These are phyloP conservation scores for Bombus superbus DNA, from an alignment of 1,140 invertebrate species.

Conservation along the genomic window DNA sequence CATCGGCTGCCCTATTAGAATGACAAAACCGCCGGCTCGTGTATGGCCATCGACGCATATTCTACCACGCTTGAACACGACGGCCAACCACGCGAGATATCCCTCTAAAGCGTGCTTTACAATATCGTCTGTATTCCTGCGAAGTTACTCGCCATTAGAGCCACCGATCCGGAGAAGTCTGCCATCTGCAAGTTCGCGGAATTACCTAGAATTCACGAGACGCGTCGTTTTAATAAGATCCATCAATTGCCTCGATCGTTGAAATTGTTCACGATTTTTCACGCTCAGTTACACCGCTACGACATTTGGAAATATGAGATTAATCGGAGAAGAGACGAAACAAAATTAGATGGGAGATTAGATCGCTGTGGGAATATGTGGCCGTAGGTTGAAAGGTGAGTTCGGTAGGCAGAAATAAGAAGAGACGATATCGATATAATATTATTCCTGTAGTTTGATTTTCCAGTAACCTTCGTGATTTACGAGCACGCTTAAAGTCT, in stretches of 20 bases:
- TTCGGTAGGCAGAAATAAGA: too few relatives aligned
- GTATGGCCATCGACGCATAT: slow-evolving; percentile 60
- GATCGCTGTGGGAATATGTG: too few relatives aligned
- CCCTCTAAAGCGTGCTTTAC: slow-evolving; percentile 25
- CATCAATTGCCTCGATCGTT: background rate
- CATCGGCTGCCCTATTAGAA: slow-evolving; percentile 76
- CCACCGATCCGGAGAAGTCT: background rate
- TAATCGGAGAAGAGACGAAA: background rate
- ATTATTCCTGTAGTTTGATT: too few relatives aligned
- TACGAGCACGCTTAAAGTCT: too few relatives aligned
- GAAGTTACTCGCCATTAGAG: slow-evolving; percentile 29
- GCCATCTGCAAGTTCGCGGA: slow-evolving; percentile 10
- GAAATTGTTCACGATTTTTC: too few relatives aligned
- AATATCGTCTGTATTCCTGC: slow-evolving; percentile 38
- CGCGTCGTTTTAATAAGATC: background rate
- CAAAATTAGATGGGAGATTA: background rate
- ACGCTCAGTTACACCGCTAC: background rate
- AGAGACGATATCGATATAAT: too few relatives aligned
- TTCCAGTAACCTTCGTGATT: too few relatives aligned
- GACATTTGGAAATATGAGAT: background rate
- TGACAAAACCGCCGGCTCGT: slow-evolving; percentile 72
- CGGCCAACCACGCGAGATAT: slow-evolving; percentile 30
- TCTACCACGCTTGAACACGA: slow-evolving; percentile 51
- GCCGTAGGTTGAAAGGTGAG: background rate
- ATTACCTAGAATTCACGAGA: slow-evolving; percentile 40